phyloP scores from a whole-genome alignment of 2,888 invertebrate species.

The Phalera bucephala region DNA sequence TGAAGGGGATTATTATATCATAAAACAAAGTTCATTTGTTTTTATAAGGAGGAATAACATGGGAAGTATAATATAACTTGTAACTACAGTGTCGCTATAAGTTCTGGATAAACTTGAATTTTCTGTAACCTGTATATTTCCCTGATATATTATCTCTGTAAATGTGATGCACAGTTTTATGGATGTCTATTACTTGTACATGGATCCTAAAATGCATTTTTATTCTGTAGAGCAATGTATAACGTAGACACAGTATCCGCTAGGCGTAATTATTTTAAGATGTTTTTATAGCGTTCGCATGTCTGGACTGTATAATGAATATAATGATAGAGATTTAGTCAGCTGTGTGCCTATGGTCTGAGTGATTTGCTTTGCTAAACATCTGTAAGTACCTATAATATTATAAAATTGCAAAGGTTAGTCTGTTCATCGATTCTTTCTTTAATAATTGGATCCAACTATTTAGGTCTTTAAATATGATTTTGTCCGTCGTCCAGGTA shows the following conservation, averaged over 20 bases:
- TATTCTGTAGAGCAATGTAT: constrained; percentile 17
- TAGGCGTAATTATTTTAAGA: neutral
- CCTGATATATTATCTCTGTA: neutral
- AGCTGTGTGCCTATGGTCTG: no score
- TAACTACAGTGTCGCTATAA: neutral
- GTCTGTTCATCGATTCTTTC: no score
- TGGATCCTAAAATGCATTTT: constrained; percentile 28
- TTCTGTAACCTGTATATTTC: neutral
- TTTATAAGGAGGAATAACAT: neutral
- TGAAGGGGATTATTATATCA: no score
- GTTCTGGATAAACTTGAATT: neutral
- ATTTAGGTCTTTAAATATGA: no score
- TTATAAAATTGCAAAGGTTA: no score
- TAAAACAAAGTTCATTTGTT: neutral
- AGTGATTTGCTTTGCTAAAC: no score
- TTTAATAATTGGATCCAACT: no score
- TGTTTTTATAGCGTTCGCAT: no score
- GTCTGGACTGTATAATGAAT: no score
- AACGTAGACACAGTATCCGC: constrained; percentile 2
- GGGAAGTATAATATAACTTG: neutral
- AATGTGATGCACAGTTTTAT: constrained; percentile 5
- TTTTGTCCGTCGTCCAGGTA: no score
- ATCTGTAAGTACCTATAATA: no score
- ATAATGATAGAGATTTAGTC: no score
- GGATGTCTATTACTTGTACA: constrained; percentile 13